Conservation (phyloP, 2,113 vertebrate genomes). For the Rallus limicola region DNA sequence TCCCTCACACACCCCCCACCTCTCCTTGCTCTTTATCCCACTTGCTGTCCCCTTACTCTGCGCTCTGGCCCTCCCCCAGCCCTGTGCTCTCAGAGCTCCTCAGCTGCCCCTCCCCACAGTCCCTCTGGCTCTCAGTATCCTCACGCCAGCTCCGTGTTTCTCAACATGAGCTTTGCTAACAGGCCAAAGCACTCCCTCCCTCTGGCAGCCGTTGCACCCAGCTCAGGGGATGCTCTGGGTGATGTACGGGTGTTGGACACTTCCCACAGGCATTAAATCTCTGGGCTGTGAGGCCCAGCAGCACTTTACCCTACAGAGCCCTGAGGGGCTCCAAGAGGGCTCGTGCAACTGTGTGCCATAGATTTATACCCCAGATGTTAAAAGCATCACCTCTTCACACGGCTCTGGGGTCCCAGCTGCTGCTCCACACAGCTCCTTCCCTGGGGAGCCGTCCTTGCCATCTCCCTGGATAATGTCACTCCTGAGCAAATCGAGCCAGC, state of each 20-base stretch:
- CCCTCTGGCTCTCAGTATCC: neutral
- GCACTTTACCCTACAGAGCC: neutral
- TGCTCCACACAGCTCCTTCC: neutral
- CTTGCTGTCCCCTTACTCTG: neutral
- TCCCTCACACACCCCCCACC: too few species aligned
- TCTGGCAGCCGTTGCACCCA: neutral
- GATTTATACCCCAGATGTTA: neutral
- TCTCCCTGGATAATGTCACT: neutral
- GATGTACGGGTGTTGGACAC: neutral
- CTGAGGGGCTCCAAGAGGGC: rapidly evolving
- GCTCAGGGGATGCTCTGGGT: neutral
- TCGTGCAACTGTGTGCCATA: neutral
- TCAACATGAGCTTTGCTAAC: neutral
- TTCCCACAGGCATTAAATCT: neutral
- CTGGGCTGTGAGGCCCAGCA: neutral
- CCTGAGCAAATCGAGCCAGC: neutral
- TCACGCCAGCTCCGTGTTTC: neutral
- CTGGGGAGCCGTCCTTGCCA: rapidly evolving
- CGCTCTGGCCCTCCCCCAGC: neutral
- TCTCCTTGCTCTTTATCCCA: neutral
- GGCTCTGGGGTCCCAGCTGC: neutral
- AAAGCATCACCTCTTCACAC: neutral
- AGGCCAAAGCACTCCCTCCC: neutral
- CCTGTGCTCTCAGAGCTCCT: too few species aligned
- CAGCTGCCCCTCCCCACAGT: neutral